A percentile compares a stretch with the other conserved stretches of the same genome.
Conservation (phyloP, 1,140 invertebrate species). For the Drosophila obscura region DNA sequence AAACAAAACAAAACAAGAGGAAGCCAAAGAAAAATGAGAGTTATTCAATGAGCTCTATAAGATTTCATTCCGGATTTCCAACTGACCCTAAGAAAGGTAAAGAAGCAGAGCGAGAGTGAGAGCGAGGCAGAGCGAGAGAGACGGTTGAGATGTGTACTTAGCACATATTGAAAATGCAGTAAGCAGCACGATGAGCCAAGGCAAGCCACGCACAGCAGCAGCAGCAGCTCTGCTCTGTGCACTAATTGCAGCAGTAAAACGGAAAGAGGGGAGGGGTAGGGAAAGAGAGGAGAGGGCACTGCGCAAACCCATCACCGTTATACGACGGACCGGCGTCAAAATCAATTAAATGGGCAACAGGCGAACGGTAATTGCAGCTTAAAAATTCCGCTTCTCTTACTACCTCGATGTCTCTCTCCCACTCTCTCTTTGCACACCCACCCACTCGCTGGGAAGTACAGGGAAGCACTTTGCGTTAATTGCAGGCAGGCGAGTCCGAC, state of each 20-base stretch:
- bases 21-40: slow-evolving; percentile 36
- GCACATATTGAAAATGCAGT: slow-evolving; percentile 61
- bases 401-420: background rate
- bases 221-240: slow-evolving; percentile 22
- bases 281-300: background rate
- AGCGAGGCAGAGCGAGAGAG: background rate
- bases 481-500: slow-evolving; percentile 55
- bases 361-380: slow-evolving; percentile 77
- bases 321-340: slow-evolving; percentile 69
- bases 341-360: slow-evolving; percentile 79
- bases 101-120: slow-evolving; percentile 1
- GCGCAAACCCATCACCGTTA: slow-evolving; percentile 22
- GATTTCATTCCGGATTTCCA: slow-evolving; percentile 18
- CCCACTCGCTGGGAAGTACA: slow-evolving; percentile 49
- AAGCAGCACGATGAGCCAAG: slow-evolving; percentile 29
- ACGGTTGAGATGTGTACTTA: slow-evolving; percentile 22
- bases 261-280: background rate
- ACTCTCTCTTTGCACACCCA: background rate
- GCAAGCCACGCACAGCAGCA: slow-evolving; percentile 20
- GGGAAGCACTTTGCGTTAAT: slow-evolving; percentile 77
- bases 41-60: slow-evolving; percentile 13
- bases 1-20: slow-evolving; percentile 17
- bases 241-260: slow-evolving; percentile 63
- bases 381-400: slow-evolving; percentile 23
- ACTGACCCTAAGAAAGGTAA: slow-evolving; percentile 25